These are phyloP conservation scores for Etheostoma perlongum DNA, from an alignment of 2,797 vertebrate genomes.

Conservation along the genomic window DNA sequence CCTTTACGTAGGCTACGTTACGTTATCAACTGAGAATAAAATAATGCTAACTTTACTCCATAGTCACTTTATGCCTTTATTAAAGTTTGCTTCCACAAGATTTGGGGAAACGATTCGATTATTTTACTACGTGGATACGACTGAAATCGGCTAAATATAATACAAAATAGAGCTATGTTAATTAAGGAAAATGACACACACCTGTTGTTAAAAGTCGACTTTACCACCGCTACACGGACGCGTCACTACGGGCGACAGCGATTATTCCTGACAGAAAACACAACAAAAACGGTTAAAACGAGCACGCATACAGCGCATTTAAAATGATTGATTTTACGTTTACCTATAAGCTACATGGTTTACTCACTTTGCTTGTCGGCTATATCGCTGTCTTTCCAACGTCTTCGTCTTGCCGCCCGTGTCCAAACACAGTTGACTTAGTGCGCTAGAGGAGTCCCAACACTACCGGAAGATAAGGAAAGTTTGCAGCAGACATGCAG, in stretches of 20 bases:
- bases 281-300: background rate
- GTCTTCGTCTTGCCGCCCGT: conserved; percentile 11
- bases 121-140: background rate
- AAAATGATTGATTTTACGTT: background rate
- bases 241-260: conserved; percentile 23
- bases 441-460: conserved; percentile 25
- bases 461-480: conserved; percentile 75
- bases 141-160: background rate
- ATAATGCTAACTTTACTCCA: background rate
- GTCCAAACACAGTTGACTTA: conserved; percentile 36
- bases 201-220: conserved; percentile 52
- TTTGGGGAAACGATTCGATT: accelerated
- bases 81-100: background rate
- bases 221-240: background rate
- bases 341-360: background rate
- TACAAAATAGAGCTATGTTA: accelerated
- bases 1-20: background rate
- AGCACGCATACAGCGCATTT: background rate
- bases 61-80: background rate
- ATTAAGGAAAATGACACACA: conserved; percentile 28
- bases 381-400: background rate
- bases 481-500: conserved; percentile 58
- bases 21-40: background rate
- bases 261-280: conserved; percentile 14
- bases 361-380: background rate